phyloP scores from a whole-genome alignment of 1,140 invertebrate genomes.

The Drosophila burlai region DNA sequence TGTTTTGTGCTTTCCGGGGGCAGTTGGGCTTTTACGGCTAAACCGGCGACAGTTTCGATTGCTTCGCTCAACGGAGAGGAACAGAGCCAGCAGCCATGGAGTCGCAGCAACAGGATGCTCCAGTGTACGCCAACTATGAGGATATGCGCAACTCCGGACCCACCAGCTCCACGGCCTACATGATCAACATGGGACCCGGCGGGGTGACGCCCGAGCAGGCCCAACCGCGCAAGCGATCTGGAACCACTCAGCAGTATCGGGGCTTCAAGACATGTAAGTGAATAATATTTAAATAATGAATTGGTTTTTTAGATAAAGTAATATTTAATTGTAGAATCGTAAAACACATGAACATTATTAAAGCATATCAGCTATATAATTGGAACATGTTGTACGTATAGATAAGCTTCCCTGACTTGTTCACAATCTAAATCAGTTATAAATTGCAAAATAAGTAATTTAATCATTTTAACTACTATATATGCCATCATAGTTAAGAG shows the following conservation, averaged over 20 bases:
- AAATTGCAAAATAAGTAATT: background rate
- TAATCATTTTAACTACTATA: background rate
- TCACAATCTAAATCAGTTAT: background rate
- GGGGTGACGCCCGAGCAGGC: background rate
- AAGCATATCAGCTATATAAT: too few species aligned
- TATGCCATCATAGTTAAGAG: background rate
- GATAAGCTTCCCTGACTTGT: background rate
- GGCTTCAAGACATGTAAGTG: constrained; percentile 65
- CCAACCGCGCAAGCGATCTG: background rate
- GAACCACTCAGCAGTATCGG: constrained; percentile 37
- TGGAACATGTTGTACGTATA: too few species aligned
- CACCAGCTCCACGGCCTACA: constrained; percentile 50
- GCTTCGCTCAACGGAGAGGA: constrained; percentile 23
- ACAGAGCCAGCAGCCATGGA: constrained; percentile 20
- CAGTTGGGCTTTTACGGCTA: background rate
- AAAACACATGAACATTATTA: too few species aligned
- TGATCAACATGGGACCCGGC: constrained; percentile 41
- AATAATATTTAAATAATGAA: background rate
- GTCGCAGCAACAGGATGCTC: constrained; percentile 38
- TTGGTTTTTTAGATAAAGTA: background rate
- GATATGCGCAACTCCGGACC: constrained; percentile 58
- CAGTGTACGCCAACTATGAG: constrained; percentile 68
- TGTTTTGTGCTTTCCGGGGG: constrained; percentile 7
- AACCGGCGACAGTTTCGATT: constrained; percentile 29
- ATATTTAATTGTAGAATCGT: background rate